A percentile compares a stretch with the other conserved stretches of the same genome.
Conservation (phyloP, 2,888 invertebrate genomes). For the Colletes collaris region DNA sequence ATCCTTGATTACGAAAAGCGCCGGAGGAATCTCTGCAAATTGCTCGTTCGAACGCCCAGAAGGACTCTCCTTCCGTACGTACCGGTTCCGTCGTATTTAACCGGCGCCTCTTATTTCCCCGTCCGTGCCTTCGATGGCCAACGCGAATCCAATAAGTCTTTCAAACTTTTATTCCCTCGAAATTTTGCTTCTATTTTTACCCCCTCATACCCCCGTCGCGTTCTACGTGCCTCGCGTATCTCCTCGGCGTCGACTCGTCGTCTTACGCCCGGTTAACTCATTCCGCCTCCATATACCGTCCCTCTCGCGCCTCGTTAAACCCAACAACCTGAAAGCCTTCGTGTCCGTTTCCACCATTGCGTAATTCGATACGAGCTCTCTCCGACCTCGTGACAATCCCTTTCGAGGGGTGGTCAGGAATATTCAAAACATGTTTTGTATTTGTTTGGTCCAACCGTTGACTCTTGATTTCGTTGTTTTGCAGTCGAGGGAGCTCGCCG, state of each 20-base stretch:
- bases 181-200: background rate
- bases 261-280: conserved; percentile 63
- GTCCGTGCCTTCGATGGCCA: background rate
- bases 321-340: conserved; percentile 49
- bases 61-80: conserved; percentile 2
- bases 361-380: too few species aligned
- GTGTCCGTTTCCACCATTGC: conserved; percentile 6
- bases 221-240: conserved; percentile 19
- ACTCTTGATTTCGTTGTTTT: too few species aligned
- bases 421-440: too few species aligned
- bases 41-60: conserved; percentile 25
- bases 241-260: conserved; percentile 44
- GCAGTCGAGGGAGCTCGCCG: conserved; percentile 22
- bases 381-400: too few species aligned
- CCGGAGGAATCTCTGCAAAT: conserved; percentile 34
- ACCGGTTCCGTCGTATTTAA: background rate
- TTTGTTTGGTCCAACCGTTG: too few species aligned
- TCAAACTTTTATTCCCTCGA: background rate
- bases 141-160: background rate
- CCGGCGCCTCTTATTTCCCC: background rate
- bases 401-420: too few species aligned
- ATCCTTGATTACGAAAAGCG: conserved; percentile 43
- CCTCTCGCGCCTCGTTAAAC: conserved; percentile 66
- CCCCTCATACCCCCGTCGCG: too few species aligned
- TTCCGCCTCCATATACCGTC: conserved; percentile 53